Evolutionary conservation across 2,888 invertebrate species (phyloP), one percentile per base, ranked within the genome.

Genomic region (Cetonia aurata): DNA sequence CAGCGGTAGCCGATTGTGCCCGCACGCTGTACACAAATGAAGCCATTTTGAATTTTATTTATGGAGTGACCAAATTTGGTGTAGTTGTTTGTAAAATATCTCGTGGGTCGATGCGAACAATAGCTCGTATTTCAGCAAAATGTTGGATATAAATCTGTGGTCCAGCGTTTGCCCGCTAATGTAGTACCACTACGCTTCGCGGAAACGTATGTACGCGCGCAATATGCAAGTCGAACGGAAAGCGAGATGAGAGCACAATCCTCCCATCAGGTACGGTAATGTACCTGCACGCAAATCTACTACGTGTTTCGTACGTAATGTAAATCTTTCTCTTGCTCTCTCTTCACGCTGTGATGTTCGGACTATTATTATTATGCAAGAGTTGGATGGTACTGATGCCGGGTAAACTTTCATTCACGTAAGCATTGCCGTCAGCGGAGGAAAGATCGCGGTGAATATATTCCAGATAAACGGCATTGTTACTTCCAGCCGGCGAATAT

Each of bases 11-110:
- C 25, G 4, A 25, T 9, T 8, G 55, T 56, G 37, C 42, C 42
- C 42, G 41, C 42, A 42, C 57, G 78, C 77, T 75, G 79, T 79
- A 78, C 81, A 77, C 81, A 84, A 84, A 85, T 85, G 84, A 85
- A 85, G 85, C 84, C 85, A 85, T 85, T 85, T 82, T 82, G 83
- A 81, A 81, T 81, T 82, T 82, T 79, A 81, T 85, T 85, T 84
- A 85, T 84, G 81, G 82, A 84, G 84, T 84, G 83, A 81, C 84
- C 85, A 81, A 85, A 85, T 84, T 85, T 84, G 83, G 84, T 83
- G 83, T 84, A 82, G 83, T 80, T 82, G 81, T 82, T 82, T 83
- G 83, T 82, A 83, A 82, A 81, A 81, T 83, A 82, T 78, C 80
- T 80, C 81, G 82, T 83, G 83, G 82, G 82, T 78, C 79, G 83